Base-by-base conservation (phyloP, 2,113 vertebrate species). In the Ranitomeya imitator region DNA sequence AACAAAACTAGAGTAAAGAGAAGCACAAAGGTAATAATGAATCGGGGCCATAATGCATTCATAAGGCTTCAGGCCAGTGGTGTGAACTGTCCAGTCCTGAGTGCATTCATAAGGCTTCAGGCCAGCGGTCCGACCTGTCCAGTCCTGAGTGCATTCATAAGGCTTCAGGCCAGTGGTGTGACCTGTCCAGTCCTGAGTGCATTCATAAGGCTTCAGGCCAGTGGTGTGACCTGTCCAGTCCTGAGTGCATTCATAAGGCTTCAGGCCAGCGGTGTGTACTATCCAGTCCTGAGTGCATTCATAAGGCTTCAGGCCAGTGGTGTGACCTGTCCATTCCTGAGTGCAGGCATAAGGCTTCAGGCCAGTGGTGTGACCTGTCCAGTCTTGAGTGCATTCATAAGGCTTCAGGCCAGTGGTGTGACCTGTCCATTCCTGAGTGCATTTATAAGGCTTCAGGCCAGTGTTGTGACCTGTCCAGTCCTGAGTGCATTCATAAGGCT, bases 181-280 rank as follows among this genome's bases (percentile, higher is more conserved):
- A 83, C 37, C 80, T 83, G 80, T 83, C 80, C 80, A 83, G 80
- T 83, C 80, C 80, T 83, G 80, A 83, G 63, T 63, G n/a, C n/a
- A n/a, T n/a, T n/a, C n/a, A n/a, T n/a, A n/a, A 71, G 6, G 23
- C 8, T 74, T 15, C 71, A 74, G 26, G 10, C 1, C 78, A 7
- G 60, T 45, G 37, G 14, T n/a, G 19, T 65, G 80, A 83, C 37
- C 80, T 83, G 80, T 83, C 60, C 80, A 83, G 80, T 83, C 80
- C 80, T 83, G 80, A 83, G 51, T 61, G 26, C 26, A 31, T 31
- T 31, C 26, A 0, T 37, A 0, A 71, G 6, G 69, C 8, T 74
- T 15, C 71, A 74, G 26, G 10, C 1, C 78, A 7, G 60, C 21
- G 37, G 14, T n/a, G 19, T 65, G 80, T 65, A 61, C 80, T 83